A percentile compares a stretch with the other conserved stretches of the same genome.
Conservation (phyloP, 2,113 vertebrate genomes). For the Numida meleagris region DNA sequence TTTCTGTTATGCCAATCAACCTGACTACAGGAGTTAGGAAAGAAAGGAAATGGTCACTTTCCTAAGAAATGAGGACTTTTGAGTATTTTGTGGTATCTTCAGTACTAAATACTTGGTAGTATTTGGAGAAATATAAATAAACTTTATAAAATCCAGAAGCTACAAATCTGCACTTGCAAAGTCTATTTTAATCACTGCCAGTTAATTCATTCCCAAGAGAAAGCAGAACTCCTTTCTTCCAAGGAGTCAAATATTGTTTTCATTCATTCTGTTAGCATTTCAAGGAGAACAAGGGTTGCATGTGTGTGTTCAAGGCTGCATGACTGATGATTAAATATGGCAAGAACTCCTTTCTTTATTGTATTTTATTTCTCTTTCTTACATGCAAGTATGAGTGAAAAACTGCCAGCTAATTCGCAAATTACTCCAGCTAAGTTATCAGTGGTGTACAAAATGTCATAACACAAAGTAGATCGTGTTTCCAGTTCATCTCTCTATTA, state of each 20-base stretch:
- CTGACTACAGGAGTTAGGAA: not conserved
- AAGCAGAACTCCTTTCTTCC: not conserved
- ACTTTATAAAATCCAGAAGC: not conserved
- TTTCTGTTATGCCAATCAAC: not conserved
- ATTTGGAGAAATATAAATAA: not conserved
- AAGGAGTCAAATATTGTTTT: conserved; percentile 1
- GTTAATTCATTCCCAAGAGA: not conserved
- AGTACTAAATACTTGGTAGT: not conserved
- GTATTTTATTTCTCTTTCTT: conserved; percentile 10
- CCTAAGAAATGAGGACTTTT: not conserved
- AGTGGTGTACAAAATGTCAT: not conserved
- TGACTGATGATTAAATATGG: not conserved
- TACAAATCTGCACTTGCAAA: not conserved
- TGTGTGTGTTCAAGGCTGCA: not conserved
- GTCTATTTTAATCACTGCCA: not conserved
- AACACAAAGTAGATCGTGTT: not conserved
- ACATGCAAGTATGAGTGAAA: not conserved
- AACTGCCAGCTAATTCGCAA: not conserved
- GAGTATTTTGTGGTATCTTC: not conserved
- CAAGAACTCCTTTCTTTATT: not conserved
- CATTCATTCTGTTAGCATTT: not conserved
- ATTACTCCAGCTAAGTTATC: not conserved
- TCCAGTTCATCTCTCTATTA: not conserved
- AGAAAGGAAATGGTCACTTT: not conserved
- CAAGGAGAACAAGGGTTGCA: not conserved